A percentile compares a stretch with the other conserved stretches of the same genome.
Conservation (phyloP, 2,797 vertebrate genomes). For the Rallus crepitans region DNA sequence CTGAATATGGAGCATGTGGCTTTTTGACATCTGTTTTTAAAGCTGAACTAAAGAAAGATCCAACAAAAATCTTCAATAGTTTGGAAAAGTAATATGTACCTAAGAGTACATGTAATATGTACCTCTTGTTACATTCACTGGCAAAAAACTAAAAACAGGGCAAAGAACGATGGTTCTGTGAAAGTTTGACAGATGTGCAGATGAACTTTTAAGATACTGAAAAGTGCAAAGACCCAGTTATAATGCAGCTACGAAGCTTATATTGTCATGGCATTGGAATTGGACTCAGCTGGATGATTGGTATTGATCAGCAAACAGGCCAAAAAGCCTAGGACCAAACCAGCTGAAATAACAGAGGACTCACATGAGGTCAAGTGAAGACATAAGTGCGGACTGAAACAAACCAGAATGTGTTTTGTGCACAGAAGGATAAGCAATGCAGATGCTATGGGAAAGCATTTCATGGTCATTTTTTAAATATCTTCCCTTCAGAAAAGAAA, state of each 20-base stretch:
- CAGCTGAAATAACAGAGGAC: neutral
- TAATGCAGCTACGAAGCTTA: neutral
- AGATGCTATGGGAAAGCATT: neutral
- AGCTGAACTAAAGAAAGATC: neutral
- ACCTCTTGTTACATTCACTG: neutral
- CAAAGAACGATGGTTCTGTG: neutral
- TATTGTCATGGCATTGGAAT: neutral
- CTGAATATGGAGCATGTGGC: neutral
- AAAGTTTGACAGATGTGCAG: neutral
- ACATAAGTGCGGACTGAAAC: neutral
- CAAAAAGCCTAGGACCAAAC: neutral
- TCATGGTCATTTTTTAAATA: neutral
- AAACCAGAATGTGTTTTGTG: neutral
- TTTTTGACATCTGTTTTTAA: neutral
- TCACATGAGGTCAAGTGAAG: neutral
- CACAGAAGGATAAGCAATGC: neutral
- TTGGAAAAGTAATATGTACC: neutral
- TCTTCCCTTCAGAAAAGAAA: neutral
- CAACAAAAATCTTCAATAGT: neutral
- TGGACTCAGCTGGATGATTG: neutral
- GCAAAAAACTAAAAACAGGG: neutral
- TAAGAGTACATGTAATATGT: neutral
- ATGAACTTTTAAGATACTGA: neutral
- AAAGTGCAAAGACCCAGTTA: neutral
- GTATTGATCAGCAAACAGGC: neutral